Percentiles rank a stretch among this genome's conserved stretches.
phyloP scores from a whole-genome alignment of 2,113 vertebrate species.

The Forbesichthys agassizii region DNA sequence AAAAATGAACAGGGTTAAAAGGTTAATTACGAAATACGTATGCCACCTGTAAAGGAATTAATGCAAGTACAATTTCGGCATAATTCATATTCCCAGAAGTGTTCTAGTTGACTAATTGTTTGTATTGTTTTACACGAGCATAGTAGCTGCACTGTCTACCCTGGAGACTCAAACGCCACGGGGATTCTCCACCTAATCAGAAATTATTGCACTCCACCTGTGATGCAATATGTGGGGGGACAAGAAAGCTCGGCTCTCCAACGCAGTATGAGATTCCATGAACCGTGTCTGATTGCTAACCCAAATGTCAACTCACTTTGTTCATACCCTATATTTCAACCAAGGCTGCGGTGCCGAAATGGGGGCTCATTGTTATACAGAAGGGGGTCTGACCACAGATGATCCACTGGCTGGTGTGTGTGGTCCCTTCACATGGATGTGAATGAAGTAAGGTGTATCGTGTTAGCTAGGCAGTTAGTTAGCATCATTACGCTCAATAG shows the following conservation, averaged over 20 bases:
- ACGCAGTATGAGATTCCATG: constrained; percentile 17
- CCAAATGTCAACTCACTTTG: constrained; percentile 41
- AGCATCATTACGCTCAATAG: constrained; percentile 51
- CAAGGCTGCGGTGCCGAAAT: constrained; percentile 44
- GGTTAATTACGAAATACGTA: too few species aligned
- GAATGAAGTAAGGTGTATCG: constrained; percentile 27
- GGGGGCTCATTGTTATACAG: constrained; percentile 57
- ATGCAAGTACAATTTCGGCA: constrained; percentile 16
- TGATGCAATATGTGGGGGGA: not conserved
- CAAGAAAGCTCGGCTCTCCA: not conserved
- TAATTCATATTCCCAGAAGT: too few species aligned
- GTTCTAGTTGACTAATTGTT: not conserved
- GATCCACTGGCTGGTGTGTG: constrained; percentile 37
- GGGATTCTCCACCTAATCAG: constrained; percentile 6
- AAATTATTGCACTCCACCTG: constrained; percentile 9
- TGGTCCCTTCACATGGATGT: constrained; percentile 12
- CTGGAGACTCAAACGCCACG: not conserved
- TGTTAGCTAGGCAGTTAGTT: constrained; percentile 52
- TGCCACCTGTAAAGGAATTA: constrained; percentile 2
- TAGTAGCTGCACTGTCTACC: not conserved
- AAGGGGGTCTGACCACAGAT: constrained; percentile 53
- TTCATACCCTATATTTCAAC: constrained; percentile 53
- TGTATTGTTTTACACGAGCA: not conserved
- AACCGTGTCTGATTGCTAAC: constrained; percentile 46
- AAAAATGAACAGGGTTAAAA: too few species aligned